Evolutionary conservation across 2,888 invertebrate species (phyloP), one percentile per base, ranked within the genome.

Genomic region (Aporophyla lueneburgensis): DNA sequence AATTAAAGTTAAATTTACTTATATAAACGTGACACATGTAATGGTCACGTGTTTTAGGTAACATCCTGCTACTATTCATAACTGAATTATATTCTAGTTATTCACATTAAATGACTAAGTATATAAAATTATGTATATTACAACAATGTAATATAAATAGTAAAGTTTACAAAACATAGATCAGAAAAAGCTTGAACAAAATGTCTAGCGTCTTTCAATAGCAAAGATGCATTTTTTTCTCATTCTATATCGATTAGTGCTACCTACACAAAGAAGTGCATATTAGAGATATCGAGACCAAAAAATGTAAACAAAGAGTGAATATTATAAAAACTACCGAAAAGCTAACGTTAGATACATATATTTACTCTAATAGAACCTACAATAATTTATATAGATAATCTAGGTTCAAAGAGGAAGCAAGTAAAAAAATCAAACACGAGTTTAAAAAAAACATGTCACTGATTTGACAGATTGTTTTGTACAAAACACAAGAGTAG

Each of bases 1-100:
- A 40, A 51, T 63, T 62, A 51, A 40, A 43, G 21, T 5, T 40
- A 49, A 51, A 79, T 53, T 24, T 73, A n/a, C 2, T 16, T 49
- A 49, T 27, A 73, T n/a, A 6, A 40, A 75, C 53, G 40, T 81
- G 33, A 59, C 58, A 67, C 27, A 12, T 12, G 51, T 33, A 46
- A 7, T 21, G 21, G 27, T 59, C 51, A 53, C 43, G 51, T 59
- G 59, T 59, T 59, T 19, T 24, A 49, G 2, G 0, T 54, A 56
- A 16, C 14, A 7, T n/a, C 16, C 27, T 71, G 12, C 43, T 59
- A 58, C 7, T 33, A 21, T 71, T 76, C 53, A 71, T 59, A 46
- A 16, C 9, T n/a, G 40, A 65, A 58, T 51, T 58, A 27, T 40
- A 27, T n/a, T 33, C 10, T 54, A 21, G 46, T 51, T 75, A 27